Evolutionary conservation across 1,140 invertebrate genomes (phyloP).

Genomic region (Rhagoletis pomonella): DNA sequence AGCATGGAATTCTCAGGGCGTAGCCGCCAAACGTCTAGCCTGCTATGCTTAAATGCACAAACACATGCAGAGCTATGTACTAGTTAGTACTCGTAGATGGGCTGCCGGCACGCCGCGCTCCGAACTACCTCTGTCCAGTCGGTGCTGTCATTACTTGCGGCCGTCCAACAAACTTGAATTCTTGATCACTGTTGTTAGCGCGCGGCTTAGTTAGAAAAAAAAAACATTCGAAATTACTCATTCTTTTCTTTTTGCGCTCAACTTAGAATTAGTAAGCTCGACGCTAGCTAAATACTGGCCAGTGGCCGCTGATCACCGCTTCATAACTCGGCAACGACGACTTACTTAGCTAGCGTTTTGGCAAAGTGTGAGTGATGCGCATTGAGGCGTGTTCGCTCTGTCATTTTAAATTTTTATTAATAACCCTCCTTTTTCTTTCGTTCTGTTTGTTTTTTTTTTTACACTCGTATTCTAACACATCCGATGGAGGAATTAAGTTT

Average conservation of each 20-base stretch:
- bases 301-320: too few relatives aligned
- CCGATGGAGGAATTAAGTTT: not conserved
- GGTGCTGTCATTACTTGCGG: not conserved
- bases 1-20: slow-evolving; percentile 1
- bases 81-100: not conserved
- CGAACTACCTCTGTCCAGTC: not conserved
- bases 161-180: not conserved
- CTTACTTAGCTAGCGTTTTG: slow-evolving; percentile 4
- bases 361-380: not conserved
- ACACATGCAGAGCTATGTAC: not conserved
- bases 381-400: not conserved
- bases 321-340: not conserved
- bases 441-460: not conserved
- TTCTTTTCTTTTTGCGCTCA: slow-evolving; percentile 20
- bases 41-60: not conserved
- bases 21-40: slow-evolving; percentile 18
- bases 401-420: slow-evolving; percentile 30
- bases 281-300: too few relatives aligned
- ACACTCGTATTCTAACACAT: not conserved
- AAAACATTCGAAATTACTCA: slow-evolving; percentile 1
- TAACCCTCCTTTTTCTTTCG: not conserved
- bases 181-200: not conserved
- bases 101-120: not conserved
- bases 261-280: not conserved
- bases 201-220: not conserved